A percentile compares a stretch with the other conserved stretches of the same genome.
These are phyloP conservation scores for Actias luna DNA, from an alignment of 2,888 invertebrate genomes.

Conservation along the genomic window DNA sequence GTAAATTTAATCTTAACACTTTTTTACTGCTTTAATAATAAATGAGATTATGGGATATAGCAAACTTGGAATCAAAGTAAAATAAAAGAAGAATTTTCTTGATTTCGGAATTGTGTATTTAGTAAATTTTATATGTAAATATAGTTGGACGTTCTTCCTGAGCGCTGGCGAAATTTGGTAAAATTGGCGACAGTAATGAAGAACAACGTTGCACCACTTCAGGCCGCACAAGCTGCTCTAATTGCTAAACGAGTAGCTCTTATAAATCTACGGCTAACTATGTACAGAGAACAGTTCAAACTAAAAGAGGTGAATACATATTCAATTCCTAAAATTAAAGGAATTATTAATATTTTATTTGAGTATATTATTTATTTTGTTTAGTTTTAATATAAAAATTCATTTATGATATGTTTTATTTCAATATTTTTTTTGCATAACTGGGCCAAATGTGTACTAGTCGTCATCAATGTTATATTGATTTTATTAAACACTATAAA, in stretches of 20 bases:
- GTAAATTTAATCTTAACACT: background rate
- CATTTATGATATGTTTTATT: too few relatives aligned
- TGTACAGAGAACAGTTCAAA: conserved; percentile 89
- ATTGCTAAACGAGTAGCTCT: conserved; percentile 91
- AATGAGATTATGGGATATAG: background rate
- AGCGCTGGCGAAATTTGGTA: conserved; percentile 92
- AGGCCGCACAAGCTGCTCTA: conserved; percentile 93
- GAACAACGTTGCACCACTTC: conserved; percentile 92
- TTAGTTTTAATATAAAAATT: too few relatives aligned
- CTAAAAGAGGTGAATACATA: conserved; percentile 54
- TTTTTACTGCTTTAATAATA: too few relatives aligned
- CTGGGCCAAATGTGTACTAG: too few relatives aligned
- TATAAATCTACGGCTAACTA: conserved; percentile 89
- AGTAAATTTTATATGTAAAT: background rate
- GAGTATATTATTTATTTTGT: too few relatives aligned
- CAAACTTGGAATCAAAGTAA: background rate
- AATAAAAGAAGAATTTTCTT: too few relatives aligned
- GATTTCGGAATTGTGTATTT: too few relatives aligned
- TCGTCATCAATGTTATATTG: too few relatives aligned
- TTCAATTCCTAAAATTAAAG: too few relatives aligned
- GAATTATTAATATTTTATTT: too few relatives aligned
- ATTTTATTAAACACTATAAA: too few relatives aligned
- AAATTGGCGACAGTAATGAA: conserved; percentile 91
- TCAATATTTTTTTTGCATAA: too few relatives aligned
- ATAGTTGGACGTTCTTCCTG: conserved; percentile 89